Percentiles rank a stretch among this genome's conserved stretches.
phyloP scores from a whole-genome alignment of 1,140 invertebrate species.

The Plectus sambesii region DNA sequence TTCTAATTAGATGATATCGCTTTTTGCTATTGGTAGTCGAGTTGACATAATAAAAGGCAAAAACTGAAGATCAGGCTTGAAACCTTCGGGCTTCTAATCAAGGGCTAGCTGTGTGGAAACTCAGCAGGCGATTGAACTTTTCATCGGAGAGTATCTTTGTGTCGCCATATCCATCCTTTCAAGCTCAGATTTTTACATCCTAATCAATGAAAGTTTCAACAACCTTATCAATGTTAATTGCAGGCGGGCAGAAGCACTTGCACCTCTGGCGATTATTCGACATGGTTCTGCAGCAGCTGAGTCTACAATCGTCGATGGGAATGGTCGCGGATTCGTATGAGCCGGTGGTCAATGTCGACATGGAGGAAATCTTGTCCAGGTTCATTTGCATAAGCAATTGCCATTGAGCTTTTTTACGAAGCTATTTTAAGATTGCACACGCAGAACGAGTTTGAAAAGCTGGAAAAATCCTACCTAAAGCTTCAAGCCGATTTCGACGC shows the following conservation, averaged over 20 bases:
- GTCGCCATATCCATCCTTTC: no score
- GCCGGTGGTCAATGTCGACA: slow-evolving; percentile 52
- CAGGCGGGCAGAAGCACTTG: slow-evolving; percentile 66
- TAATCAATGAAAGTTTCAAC: slow-evolving; percentile 1
- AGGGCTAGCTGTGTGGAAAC: no score
- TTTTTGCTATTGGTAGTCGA: no score
- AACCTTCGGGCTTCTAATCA: no score
- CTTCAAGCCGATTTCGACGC: slow-evolving; percentile 62
- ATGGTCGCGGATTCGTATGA: slow-evolving; percentile 82
- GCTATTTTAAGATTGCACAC: slow-evolving; percentile 59
- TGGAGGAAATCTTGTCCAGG: slow-evolving; percentile 31
- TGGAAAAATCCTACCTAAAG: slow-evolving; percentile 74
- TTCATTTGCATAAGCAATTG: not conserved
- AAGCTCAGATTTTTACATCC: slow-evolving; percentile 1
- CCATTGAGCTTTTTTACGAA: slow-evolving; percentile 1
- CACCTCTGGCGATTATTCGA: slow-evolving; percentile 89
- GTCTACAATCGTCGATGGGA: slow-evolving; percentile 68
- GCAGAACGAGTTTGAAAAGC: slow-evolving; percentile 77
- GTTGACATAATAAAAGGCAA: no score
- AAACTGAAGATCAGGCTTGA: no score
- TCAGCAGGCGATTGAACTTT: no score
- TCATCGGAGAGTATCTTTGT: no score
- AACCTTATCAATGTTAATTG: slow-evolving; percentile 47
- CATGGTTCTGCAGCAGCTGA: slow-evolving; percentile 84
- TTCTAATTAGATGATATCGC: no score